phyloP scores from a whole-genome alignment of 37 sponge, comb jelly and placozoan genomes.

The Agelas oroides region DNA sequence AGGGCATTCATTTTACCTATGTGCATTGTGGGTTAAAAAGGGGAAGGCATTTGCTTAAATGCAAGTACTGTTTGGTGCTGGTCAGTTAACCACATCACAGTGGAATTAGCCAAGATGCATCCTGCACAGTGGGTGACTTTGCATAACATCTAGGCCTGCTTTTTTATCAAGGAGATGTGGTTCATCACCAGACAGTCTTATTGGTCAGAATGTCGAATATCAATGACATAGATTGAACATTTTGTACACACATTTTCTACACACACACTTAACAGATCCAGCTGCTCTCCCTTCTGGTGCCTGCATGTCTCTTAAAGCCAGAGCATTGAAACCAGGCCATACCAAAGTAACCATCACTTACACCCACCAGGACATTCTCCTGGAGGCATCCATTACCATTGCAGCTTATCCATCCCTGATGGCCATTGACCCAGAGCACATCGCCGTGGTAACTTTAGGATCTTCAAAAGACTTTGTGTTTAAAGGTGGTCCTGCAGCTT shows the following conservation, averaged over 20 bases:
- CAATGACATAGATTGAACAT: no score
- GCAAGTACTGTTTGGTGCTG: no score
- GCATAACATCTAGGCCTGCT: no score
- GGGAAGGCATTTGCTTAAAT: no score
- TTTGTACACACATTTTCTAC: neutral
- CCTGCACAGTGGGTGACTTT: no score
- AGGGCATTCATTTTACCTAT: no score
- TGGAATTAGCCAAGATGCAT: no score
- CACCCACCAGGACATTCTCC: constrained; percentile 6
- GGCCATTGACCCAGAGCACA: constrained; percentile 62
- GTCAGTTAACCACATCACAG: no score
- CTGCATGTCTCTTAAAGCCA: constrained; percentile 56
- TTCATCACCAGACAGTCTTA: no score
- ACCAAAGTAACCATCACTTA: constrained; percentile 67
- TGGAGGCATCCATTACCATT: constrained; percentile 73
- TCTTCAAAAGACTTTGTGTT: constrained; percentile 75
- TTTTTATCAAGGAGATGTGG: no score
- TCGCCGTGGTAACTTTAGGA: constrained; percentile 82
- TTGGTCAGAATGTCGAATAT: no score
- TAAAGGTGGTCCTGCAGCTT: constrained; percentile 88
- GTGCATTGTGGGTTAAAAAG: no score
- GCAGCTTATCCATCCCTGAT: constrained; percentile 77
- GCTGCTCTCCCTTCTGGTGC: constrained; percentile 49
- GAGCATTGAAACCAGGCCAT: constrained; percentile 65
- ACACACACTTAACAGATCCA: constrained; percentile 31